Conservation (phyloP, 1,140 invertebrate genomes). For the Campodea augens region DNA sequence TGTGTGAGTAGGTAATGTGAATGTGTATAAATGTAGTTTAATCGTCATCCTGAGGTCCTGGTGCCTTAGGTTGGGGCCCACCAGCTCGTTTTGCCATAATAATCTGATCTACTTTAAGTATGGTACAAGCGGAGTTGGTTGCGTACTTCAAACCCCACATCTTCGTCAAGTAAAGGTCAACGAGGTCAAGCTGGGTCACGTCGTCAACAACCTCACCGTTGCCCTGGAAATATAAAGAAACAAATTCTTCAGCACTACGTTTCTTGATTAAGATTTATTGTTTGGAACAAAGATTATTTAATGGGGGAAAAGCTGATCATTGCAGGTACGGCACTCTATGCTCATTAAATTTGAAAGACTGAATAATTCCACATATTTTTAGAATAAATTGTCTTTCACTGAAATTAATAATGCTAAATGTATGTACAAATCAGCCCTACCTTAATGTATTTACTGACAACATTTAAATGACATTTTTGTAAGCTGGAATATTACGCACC, state of each 20-base stretch:
- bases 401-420: too few species aligned
- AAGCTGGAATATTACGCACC: too few species aligned
- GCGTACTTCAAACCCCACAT: conserved; percentile 91
- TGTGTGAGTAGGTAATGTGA: too few species aligned
- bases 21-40: neutral
- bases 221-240: conserved; percentile 22
- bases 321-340: too few species aligned
- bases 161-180: conserved; percentile 75
- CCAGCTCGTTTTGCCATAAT: conserved; percentile 96
- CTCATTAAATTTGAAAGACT: conserved; percentile 3
- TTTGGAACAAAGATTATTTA: too few species aligned
- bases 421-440: too few species aligned
- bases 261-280: neutral
- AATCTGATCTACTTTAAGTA: conserved; percentile 94
- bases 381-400: conserved; percentile 7
- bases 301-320: too few species aligned
- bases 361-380: conserved; percentile 1
- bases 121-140: conserved; percentile 73
- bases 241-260: conserved; percentile 1
- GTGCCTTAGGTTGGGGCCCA: conserved; percentile 63
- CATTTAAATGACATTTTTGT: too few species aligned
- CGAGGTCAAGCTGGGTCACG: conserved; percentile 48
- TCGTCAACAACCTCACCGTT: conserved; percentile 44
- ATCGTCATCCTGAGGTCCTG: conserved; percentile 42
- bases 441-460: too few species aligned